Percentiles rank a stretch among this genome's conserved stretches.
phyloP scores from a whole-genome alignment of 2,797 vertebrate species.

The Zenarchopterus dispar region DNA sequence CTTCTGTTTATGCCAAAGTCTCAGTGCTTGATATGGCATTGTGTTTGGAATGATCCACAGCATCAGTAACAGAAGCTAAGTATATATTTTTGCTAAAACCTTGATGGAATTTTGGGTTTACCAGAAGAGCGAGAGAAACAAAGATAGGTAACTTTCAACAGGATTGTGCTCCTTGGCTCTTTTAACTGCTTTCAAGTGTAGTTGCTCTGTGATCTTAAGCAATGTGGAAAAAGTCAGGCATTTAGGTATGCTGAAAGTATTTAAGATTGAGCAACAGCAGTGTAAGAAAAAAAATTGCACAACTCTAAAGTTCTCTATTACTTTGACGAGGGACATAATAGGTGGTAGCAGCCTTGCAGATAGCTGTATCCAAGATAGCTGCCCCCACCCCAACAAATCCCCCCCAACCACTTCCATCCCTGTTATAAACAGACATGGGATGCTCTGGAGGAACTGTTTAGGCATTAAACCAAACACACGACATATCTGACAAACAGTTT shows the following conservation, averaged over 20 bases:
- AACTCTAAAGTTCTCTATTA: constrained; percentile 29
- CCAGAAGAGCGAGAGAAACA: constrained; percentile 12
- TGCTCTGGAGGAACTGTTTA: constrained; percentile 81
- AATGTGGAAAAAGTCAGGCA: constrained; percentile 15
- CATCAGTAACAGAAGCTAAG: constrained; percentile 42
- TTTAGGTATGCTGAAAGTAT: constrained; percentile 32
- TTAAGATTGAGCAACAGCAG: constrained; percentile 40
- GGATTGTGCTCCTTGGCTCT: constrained; percentile 26
- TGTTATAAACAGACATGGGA: constrained; percentile 77
- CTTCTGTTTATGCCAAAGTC: constrained; percentile 65
- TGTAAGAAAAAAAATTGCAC: constrained; percentile 34
- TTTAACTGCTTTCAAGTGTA: constrained; percentile 23
- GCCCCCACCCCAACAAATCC: constrained; percentile 21
- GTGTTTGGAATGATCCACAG: constrained; percentile 50
- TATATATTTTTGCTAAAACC: constrained; percentile 33
- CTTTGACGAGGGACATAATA: neutral
- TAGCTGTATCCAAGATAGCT: constrained; percentile 36
- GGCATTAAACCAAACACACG: constrained; percentile 82
- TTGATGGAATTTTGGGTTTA: constrained; percentile 43
- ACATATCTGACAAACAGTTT: constrained; percentile 85
- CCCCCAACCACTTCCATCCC: constrained; percentile 1
- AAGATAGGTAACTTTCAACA: constrained; percentile 20
- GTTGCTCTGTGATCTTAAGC: constrained; percentile 33
- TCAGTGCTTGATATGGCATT: constrained; percentile 56
- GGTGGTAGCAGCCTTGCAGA: neutral